Conservation (phyloP, 2,113 vertebrate genomes). For the Pampusana beccarii region DNA sequence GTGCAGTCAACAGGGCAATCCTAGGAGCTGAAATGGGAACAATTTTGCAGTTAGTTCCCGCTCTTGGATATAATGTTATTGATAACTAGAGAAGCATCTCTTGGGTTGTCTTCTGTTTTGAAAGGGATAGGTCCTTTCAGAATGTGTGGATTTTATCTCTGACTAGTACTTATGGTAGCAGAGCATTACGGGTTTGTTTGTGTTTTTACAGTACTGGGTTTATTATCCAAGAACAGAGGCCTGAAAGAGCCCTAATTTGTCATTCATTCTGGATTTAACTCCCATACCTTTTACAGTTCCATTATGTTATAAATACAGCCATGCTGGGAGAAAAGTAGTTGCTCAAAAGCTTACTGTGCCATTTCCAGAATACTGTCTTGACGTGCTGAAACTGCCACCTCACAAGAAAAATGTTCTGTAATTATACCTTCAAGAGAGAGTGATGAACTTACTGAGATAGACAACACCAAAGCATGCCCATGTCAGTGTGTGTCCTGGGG, state of each 20-base stretch:
- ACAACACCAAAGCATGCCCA: rapidly evolving
- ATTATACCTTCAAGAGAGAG: not conserved
- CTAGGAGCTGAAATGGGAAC: not conserved
- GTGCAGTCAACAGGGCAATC: not conserved
- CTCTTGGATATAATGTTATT: not conserved
- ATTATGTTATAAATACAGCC: not conserved
- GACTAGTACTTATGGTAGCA: not conserved
- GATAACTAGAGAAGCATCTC: not conserved
- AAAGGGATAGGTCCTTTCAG: not conserved
- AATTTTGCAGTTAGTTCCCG: not conserved
- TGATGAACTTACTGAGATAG: not conserved
- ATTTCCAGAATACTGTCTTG: not conserved
- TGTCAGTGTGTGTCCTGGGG: not conserved
- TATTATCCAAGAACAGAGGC: not conserved
- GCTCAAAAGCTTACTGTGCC: not conserved
- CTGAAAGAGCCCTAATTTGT: not conserved
- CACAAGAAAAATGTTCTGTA: not conserved
- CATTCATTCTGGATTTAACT: not conserved
- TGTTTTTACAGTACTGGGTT: not conserved
- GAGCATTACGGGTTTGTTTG: not conserved
- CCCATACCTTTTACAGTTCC: not conserved
- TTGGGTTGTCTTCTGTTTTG: not conserved
- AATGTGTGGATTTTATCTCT: not conserved
- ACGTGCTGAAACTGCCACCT: not conserved
- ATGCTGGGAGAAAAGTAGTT: not conserved